Percentiles rank a stretch among this genome's conserved stretches.
These are phyloP conservation scores for Mesochorus sp. DNA, from an alignment of 2,888 invertebrate genomes.

Conservation along the genomic window DNA sequence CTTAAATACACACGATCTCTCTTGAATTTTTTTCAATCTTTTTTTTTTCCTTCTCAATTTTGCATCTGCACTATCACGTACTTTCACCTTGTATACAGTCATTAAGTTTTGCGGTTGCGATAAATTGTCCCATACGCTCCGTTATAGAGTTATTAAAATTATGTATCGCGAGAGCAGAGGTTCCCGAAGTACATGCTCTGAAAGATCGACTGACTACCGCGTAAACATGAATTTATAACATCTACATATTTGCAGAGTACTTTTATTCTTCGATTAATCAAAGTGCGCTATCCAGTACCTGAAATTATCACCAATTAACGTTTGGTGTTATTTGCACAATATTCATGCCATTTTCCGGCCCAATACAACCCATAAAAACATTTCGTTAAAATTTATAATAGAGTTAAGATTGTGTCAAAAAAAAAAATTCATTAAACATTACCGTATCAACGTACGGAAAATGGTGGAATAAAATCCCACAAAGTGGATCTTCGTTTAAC, in stretches of 20 bases:
- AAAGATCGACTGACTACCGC: slow-evolving; percentile 7
- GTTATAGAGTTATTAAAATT: slow-evolving; percentile 49
- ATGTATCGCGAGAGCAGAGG: slow-evolving; percentile 30
- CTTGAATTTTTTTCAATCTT: not conserved
- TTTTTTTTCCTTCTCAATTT: slow-evolving; percentile 15
- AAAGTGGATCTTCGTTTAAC: too few species aligned
- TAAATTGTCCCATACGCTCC: slow-evolving; percentile 53
- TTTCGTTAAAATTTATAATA: not conserved
- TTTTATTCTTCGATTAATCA: slow-evolving; percentile 19
- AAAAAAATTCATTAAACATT: slow-evolving; percentile 7
- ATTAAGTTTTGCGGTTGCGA: slow-evolving; percentile 51
- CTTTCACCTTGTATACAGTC: slow-evolving; percentile 42
- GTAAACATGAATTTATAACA: not conserved
- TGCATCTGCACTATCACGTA: slow-evolving; percentile 7
- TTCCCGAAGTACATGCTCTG: slow-evolving; percentile 19
- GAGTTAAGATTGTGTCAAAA: not conserved
- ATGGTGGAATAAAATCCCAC: slow-evolving; percentile 23
- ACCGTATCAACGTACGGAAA: too few species aligned
- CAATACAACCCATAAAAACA: slow-evolving; percentile 15
- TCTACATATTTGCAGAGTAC: not conserved
- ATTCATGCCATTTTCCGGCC: slow-evolving; percentile 18
- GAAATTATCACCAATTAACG: slow-evolving; percentile 7
- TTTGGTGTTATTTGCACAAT: slow-evolving; percentile 3
- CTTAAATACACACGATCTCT: slow-evolving; percentile 25
- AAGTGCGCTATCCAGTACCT: slow-evolving; percentile 44